A percentile compares a stretch with the other conserved stretches of the same genome.
Conservation (phyloP, 2,113 vertebrate species). For the Lathamus discolor region DNA sequence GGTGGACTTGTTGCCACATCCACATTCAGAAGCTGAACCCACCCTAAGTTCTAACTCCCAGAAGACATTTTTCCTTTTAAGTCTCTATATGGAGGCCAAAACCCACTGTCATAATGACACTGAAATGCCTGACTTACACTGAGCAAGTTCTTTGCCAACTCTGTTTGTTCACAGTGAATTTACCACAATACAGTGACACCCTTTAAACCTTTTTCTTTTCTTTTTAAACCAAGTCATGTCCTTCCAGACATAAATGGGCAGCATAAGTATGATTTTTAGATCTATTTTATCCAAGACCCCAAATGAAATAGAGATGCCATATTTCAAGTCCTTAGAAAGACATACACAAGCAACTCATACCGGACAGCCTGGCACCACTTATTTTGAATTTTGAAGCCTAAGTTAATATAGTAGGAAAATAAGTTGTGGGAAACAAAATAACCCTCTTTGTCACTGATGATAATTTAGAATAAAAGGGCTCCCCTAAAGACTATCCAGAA, state of each 20-base stretch:
- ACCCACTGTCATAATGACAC: neutral
- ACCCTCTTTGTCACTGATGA: neutral
- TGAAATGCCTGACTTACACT: neutral
- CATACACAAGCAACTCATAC: neutral
- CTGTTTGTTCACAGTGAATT: neutral
- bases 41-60: neutral
- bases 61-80: neutral
- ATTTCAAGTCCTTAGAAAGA: neutral
- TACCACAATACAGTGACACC: neutral
- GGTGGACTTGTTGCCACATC: neutral
- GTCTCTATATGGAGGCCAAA: neutral
- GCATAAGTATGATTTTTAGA: neutral
- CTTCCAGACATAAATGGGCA: neutral
- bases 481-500: neutral
- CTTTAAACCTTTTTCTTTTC: neutral
- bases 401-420: neutral
- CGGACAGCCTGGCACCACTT: neutral
- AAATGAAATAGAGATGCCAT: neutral
- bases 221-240: neutral
- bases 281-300: neutral
- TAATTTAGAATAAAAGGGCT: neutral
- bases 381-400: neutral
- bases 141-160: rapidly evolving
- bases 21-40: neutral
- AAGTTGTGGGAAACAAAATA: neutral